phyloP scores from a whole-genome alignment of 2,113 vertebrate genomes.

The Hippocampus abdominalis region DNA sequence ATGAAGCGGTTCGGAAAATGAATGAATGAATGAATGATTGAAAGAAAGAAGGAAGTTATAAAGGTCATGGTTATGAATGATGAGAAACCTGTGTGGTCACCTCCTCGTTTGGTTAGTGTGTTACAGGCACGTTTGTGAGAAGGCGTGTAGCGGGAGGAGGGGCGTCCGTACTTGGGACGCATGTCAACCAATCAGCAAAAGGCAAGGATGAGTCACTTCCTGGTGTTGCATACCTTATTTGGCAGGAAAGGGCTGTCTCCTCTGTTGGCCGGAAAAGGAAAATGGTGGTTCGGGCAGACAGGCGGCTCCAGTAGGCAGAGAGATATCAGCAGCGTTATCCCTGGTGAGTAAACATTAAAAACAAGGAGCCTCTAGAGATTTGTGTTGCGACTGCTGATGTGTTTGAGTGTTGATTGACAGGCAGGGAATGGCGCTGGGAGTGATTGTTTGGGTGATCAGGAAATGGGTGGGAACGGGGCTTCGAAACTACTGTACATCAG shows the following conservation, averaged over 20 bases:
- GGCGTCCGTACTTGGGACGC: not conserved
- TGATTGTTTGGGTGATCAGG: conserved; percentile 32
- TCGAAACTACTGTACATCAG: conserved; percentile 14
- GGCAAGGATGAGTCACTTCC: conserved; percentile 45
- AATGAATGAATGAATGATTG: too few species aligned
- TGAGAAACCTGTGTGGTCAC: conserved; percentile 9
- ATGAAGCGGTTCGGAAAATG: too few species aligned
- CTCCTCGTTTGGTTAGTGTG: conserved; percentile 12
- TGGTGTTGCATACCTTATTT: conserved; percentile 40
- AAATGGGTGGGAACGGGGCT: conserved; percentile 34
- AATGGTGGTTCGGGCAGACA: conserved; percentile 50
- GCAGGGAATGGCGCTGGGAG: not conserved
- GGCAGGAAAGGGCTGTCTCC: conserved; percentile 35
- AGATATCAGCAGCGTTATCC: conserved; percentile 30
- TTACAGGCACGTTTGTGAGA: too few species aligned
- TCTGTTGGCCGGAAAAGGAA: conserved; percentile 29
- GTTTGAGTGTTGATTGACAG: conserved; percentile 17
- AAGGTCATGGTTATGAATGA: not conserved
- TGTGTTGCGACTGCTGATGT: conserved; percentile 9
- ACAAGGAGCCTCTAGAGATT: not conserved
- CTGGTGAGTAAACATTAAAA: conserved; percentile 58
- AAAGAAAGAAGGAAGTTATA: too few species aligned
- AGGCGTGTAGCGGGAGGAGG: not conserved
- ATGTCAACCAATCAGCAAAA: conserved; percentile 49
- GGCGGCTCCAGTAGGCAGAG: conserved; percentile 32